Conservation (phyloP, 1,140 invertebrate genomes). For the Drosophila kurseongensis region DNA sequence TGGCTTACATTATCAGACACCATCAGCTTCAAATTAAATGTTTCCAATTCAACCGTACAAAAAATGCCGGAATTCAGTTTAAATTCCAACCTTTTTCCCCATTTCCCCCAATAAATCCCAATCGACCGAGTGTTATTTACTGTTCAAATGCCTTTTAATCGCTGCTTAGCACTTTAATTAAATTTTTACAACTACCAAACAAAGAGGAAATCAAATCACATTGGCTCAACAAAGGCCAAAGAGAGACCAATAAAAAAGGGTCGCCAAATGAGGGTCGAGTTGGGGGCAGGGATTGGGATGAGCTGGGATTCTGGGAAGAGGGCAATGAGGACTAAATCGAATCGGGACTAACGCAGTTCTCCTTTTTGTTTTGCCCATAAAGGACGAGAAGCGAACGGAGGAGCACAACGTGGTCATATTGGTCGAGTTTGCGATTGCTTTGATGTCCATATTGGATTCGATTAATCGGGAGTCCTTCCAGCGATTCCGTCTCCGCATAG, state of each 20-base stretch:
- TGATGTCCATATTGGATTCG: conserved; percentile 96
- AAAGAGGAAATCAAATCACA: conserved; percentile 63
- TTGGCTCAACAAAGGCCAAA: conserved; percentile 36
- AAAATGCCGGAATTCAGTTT: conserved; percentile 10
- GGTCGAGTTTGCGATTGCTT: conserved; percentile 96
- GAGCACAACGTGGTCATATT: conserved; percentile 95
- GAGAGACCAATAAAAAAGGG: conserved; percentile 44
- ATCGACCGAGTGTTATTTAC: conserved; percentile 61
- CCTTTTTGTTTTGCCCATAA: conserved; percentile 26
- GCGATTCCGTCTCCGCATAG: conserved; percentile 95
- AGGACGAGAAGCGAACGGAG: conserved; percentile 91
- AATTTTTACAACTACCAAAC: conserved; percentile 53
- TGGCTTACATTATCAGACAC: background rate
- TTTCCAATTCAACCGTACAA: conserved; percentile 16
- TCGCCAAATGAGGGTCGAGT: conserved; percentile 62
- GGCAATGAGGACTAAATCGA: conserved; percentile 54
- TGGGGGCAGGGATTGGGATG: conserved; percentile 57
- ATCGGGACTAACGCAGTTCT: conserved; percentile 54
- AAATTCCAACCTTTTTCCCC: conserved; percentile 11
- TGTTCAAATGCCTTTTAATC: conserved; percentile 68
- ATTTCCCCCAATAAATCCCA: conserved; percentile 21
- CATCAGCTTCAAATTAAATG: conserved; percentile 13
- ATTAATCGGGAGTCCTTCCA: conserved; percentile 99
- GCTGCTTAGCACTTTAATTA: conserved; percentile 75
- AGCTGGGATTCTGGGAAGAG: conserved; percentile 39